Percentiles rank a stretch among this genome's conserved stretches.
phyloP scores from a whole-genome alignment of 2,797 vertebrate species.

The Periparus ater region DNA sequence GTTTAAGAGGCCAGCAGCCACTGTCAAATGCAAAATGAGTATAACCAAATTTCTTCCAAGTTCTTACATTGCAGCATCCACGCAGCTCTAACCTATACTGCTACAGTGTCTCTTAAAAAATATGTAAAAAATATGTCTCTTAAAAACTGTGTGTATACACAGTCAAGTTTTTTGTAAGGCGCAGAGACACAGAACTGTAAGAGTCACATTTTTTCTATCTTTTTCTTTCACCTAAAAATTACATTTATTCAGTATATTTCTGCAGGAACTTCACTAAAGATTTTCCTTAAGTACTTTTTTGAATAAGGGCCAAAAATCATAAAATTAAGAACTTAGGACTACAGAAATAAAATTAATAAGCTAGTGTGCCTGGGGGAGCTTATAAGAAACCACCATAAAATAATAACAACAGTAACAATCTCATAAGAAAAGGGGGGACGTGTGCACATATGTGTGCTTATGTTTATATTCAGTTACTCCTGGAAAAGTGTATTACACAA shows the following conservation, averaged over 20 bases:
- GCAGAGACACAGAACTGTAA: background rate
- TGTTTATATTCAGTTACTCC: background rate
- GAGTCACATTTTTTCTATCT: background rate
- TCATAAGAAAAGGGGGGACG: background rate
- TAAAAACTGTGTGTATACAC: background rate
- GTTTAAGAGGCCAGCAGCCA: background rate
- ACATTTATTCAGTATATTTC: background rate
- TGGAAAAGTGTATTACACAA: background rate
- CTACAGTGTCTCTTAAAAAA: background rate
- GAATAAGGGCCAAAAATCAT: slow-evolving; percentile 22
- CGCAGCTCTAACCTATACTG: background rate
- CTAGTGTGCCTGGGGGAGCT: background rate
- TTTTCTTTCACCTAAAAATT: background rate
- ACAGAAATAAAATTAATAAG: slow-evolving; percentile 46
- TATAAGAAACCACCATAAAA: slow-evolving; percentile 9
- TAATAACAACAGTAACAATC: background rate
- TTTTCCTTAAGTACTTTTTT: slow-evolving; percentile 23
- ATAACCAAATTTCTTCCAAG: background rate
- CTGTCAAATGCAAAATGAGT: background rate
- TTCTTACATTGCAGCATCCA: background rate
- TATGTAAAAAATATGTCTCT: background rate
- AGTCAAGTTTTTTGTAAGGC: background rate
- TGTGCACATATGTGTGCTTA: background rate
- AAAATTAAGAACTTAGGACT: slow-evolving; percentile 24
- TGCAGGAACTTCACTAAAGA: background rate